Percentiles rank a stretch among this genome's conserved stretches.
Evolutionary conservation across 2,888 invertebrate species (phyloP).

Genomic region (Tubulanus polymorphus): DNA sequence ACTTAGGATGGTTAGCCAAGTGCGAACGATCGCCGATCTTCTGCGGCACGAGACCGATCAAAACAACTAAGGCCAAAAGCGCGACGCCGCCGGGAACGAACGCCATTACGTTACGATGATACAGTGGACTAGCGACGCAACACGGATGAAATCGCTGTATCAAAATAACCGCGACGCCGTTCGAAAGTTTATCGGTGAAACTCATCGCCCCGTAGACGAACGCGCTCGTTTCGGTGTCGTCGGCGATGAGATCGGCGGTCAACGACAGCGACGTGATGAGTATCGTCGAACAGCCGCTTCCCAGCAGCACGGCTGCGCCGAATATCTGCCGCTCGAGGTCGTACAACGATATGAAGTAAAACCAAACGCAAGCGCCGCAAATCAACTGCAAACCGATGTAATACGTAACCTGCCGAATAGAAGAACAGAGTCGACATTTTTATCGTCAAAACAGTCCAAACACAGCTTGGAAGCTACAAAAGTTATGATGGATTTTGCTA

Average conservation of each 20-base stretch:
- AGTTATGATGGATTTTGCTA: no score
- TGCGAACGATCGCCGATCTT: no score
- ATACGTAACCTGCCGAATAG: slow-evolving; percentile 60
- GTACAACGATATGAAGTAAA: slow-evolving; percentile 57
- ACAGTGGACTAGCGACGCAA: slow-evolving; percentile 20
- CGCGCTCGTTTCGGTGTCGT: slow-evolving; percentile 81
- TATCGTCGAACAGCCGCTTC: slow-evolving; percentile 79
- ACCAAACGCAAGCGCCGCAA: slow-evolving; percentile 66
- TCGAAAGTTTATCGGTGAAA: slow-evolving; percentile 86
- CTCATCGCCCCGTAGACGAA: slow-evolving; percentile 91
- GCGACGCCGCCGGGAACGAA: slow-evolving; percentile 22
- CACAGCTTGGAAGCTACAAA: no score
- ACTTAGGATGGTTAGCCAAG: no score
- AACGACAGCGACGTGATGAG: slow-evolving; percentile 83
- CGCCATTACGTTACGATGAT: slow-evolving; percentile 22
- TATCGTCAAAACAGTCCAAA: no score
- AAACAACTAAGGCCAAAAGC: slow-evolving; percentile 13
- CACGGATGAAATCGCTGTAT: slow-evolving; percentile 73
- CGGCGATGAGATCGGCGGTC: slow-evolving; percentile 84
- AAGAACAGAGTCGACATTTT: background rate
- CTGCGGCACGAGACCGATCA: slow-evolving; percentile 23
- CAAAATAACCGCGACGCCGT: slow-evolving; percentile 78
- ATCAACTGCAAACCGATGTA: slow-evolving; percentile 66
- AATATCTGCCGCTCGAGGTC: slow-evolving; percentile 57
- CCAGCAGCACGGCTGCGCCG: slow-evolving; percentile 69